Percentiles rank a stretch among this genome's conserved stretches.
These are phyloP conservation scores for Lagodon rhomboides DNA, from an alignment of 2,797 vertebrate species.

Conservation along the genomic window DNA sequence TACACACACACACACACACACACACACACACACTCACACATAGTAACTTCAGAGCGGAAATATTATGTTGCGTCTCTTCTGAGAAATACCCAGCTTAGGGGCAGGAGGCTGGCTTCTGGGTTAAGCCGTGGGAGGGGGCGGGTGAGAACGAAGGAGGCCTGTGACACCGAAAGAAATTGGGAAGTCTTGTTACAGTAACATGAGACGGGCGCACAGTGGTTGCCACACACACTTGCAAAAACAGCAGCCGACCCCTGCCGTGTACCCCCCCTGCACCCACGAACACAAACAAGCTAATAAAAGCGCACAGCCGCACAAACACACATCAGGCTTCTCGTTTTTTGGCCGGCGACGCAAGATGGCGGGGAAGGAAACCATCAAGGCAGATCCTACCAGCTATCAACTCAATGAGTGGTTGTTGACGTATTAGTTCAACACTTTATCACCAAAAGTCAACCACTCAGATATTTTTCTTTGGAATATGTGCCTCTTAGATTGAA, in stretches of 20 bases:
- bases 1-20: neutral
- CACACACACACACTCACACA: constrained; percentile 11
- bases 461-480: neutral
- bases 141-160: constrained; percentile 44
- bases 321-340: constrained; percentile 13
- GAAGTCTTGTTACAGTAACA: constrained; percentile 68
- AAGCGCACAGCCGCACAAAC: constrained; percentile 25
- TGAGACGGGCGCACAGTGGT: constrained; percentile 31
- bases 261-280: constrained; percentile 20
- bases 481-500: neutral
- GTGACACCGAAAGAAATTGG: constrained; percentile 62
- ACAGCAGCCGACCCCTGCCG: constrained; percentile 45
- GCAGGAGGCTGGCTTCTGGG: constrained; percentile 57
- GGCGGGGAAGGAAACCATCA: neutral
- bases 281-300: constrained; percentile 59
- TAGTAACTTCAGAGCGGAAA: constrained; percentile 49
- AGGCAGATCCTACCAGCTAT: constrained; percentile 6
- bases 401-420: too few species aligned
- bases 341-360: neutral
- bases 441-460: neutral
- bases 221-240: constrained; percentile 18
- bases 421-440: neutral
- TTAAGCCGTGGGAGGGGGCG: constrained; percentile 49
- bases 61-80: constrained; percentile 48
- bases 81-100: constrained; percentile 52